A percentile compares a stretch with the other conserved stretches of the same genome.
Evolutionary conservation across 2,797 vertebrate species (phyloP).

Genomic region (Knipowitschia caucasica): DNA sequence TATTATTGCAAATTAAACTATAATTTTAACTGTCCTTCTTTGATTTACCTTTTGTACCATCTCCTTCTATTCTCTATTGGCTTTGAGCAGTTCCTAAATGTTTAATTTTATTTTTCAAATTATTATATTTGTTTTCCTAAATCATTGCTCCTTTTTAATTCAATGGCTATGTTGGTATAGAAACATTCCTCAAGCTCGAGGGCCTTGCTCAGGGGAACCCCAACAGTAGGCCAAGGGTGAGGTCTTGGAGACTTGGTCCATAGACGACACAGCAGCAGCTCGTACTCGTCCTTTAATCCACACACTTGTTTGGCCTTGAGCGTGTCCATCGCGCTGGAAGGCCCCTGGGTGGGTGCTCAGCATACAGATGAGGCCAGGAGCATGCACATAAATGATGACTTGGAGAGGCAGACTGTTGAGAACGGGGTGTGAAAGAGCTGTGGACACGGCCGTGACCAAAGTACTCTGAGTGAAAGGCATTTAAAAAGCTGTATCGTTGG

Average conservation of each 20-base stretch:
- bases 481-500: conserved; percentile 2
- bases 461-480: conserved; percentile 1
- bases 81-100: no score
- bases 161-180: conserved; percentile 9
- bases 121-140: conserved; percentile 4
- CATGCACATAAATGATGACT: conserved; percentile 26
- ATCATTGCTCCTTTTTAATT: conserved; percentile 6
- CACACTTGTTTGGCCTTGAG: conserved; percentile 72
- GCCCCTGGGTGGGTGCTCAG: conserved; percentile 56
- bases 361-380: conserved; percentile 60
- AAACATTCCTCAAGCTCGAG: conserved; percentile 14
- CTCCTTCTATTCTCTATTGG: no score
- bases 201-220: conserved; percentile 57
- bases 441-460: conserved; percentile 19
- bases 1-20: no score
- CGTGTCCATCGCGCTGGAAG: conserved; percentile 59
- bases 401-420: conserved; percentile 45
- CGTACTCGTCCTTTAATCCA: conserved; percentile 64
- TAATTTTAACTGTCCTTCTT: no score
- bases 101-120: no score
- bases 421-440: conserved; percentile 42
- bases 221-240: conserved; percentile 42
- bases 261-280: conserved; percentile 43
- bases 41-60: no score
- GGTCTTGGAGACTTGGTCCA: conserved; percentile 43